A percentile compares a stretch with the other conserved stretches of the same genome.
phyloP scores from a whole-genome alignment of 2,888 invertebrate genomes.

The Selenia dentaria region DNA sequence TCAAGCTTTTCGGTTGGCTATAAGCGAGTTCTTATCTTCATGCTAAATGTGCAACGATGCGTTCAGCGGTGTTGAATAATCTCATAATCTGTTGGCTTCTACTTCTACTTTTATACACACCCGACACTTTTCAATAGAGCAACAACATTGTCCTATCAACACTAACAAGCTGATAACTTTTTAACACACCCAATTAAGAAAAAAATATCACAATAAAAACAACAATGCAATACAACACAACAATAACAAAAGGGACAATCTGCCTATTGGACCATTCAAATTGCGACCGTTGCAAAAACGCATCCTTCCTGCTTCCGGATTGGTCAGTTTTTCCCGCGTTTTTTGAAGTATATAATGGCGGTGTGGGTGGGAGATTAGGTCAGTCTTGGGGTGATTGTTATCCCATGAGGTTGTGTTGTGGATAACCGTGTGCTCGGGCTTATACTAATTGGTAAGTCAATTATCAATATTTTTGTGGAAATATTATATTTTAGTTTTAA shows the following conservation, averaged over 20 bases:
- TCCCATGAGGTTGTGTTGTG: slow-evolving; percentile 48
- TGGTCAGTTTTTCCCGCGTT: slow-evolving; percentile 62
- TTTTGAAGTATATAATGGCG: slow-evolving; percentile 56
- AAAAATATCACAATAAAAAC: slow-evolving; percentile 37
- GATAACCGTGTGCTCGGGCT: slow-evolving; percentile 33
- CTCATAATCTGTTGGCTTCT: no score
- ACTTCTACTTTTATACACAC: no score
- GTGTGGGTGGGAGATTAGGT: slow-evolving; percentile 33
- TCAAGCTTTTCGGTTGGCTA: no score
- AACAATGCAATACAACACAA: slow-evolving; percentile 52
- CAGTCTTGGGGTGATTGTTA: slow-evolving; percentile 60
- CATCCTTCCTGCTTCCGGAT: slow-evolving; percentile 78
- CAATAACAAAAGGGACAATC: slow-evolving; percentile 75
- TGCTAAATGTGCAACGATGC: no score
- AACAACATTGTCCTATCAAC: no score
- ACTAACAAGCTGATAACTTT: background rate
- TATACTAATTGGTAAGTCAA: slow-evolving; percentile 36
- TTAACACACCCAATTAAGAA: slow-evolving; percentile 28
- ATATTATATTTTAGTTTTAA: no score
- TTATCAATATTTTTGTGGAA: background rate
- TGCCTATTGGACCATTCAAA: slow-evolving; percentile 69
- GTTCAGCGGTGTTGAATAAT: no score
- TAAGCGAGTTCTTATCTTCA: no score
- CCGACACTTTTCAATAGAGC: no score
- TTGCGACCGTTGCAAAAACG: slow-evolving; percentile 67